Base-by-base conservation (phyloP, 2,888 invertebrate genomes). In the Nymphalis polychloros region DNA sequence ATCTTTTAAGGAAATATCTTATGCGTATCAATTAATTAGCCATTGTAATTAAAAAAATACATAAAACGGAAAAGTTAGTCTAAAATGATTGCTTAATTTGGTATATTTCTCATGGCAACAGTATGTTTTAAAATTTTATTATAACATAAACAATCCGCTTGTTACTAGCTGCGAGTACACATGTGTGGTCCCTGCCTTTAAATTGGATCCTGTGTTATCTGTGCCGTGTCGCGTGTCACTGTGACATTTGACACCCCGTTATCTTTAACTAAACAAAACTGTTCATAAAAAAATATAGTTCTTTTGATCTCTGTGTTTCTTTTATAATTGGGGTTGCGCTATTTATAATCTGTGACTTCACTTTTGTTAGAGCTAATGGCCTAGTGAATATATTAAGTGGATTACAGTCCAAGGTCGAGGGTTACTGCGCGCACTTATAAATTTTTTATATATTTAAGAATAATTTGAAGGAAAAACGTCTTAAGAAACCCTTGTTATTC, bases 221-320 rank as follows among this genome's bases (percentile, higher is more conserved):
- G 23, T 27, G 35, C 17, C 64, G 68, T 61, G 68, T 68, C 68
- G 60, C 64, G 64, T 68, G 68, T 64, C 64, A 20, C 41, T 27
- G 27, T 61, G 68, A 49, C 68, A 68, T 61, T 53, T 20, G 64
- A 50, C 53, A 68, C 31, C 23, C 3, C 31, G 17, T n/a, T 55
- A 55, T 55, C 27, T 55, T 27, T 55, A 55, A 16, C 52, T 52
- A 52, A 52, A 52, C 52, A 52, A 52, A 52, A 52, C 52, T 35
- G 20, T 31, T 8, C n/a, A 55, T n/a, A n/a, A n/a, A n/a, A n/a
- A n/a, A n/a, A n/a, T n/a, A n/a, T 35, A 55, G 20, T 55, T 55
- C 35, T 35, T 55, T 55, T 31, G 35, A 55, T 55, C 55, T 55
- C 31, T 8, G 31, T 55, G 35, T 35, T 55, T n/a, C 17, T 31